Evolutionary conservation across 2,797 vertebrate species (phyloP).

Genomic region (Poeciliopsis gracilis): DNA sequence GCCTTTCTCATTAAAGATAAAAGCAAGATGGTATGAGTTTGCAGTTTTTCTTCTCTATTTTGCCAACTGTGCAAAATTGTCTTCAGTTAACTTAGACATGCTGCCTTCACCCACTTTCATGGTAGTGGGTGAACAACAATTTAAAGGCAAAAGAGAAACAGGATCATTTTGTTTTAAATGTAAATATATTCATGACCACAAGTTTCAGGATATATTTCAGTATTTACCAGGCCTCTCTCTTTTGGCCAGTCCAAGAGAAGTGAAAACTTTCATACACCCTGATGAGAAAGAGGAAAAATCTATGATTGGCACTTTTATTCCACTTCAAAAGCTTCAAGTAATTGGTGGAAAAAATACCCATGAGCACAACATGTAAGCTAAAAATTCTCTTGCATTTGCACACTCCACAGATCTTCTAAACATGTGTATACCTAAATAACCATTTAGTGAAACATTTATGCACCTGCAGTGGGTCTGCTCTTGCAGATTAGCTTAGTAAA

Average conservation of each 20-base stretch:
- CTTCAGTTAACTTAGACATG: not conserved
- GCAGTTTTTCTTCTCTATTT: not conserved
- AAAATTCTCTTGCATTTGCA: not conserved
- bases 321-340: not conserved
- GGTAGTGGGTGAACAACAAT: not conserved
- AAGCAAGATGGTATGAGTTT: not conserved
- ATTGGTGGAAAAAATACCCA: not conserved
- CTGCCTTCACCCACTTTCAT: not conserved
- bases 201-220: not conserved
- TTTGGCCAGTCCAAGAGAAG: not conserved
- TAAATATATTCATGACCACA: not conserved
- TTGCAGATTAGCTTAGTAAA: constrained; percentile 9
- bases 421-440: not conserved
- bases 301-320: not conserved
- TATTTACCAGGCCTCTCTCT: not conserved
- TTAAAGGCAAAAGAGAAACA: not conserved
- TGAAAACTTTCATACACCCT: not conserved
- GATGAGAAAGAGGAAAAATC: not conserved
- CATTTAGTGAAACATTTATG: constrained; percentile 20
- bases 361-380: not conserved
- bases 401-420: not conserved
- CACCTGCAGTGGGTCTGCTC: constrained; percentile 19
- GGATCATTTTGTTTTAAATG: not conserved
- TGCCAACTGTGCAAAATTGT: not conserved
- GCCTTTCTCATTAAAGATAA: constrained; percentile 6